Conservation (phyloP, 2,113 vertebrate genomes). For the Prolemur simus region DNA sequence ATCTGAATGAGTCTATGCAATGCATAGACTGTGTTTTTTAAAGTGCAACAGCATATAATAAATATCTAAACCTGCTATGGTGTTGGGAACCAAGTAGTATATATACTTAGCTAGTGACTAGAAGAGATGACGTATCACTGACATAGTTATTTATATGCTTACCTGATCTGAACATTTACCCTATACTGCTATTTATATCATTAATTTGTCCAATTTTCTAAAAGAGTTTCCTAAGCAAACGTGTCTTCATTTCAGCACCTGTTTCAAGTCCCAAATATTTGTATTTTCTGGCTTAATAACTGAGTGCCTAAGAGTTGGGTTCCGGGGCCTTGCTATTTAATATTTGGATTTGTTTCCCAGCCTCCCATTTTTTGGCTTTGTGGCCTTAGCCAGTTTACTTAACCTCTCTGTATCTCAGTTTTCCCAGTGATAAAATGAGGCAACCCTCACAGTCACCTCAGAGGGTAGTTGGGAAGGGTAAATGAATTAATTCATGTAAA, state of each 20-base stretch:
- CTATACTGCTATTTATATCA: neutral
- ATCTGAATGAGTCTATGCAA: neutral
- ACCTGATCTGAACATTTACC: neutral
- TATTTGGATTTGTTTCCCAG: neutral
- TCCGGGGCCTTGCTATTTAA: neutral
- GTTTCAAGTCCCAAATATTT: neutral
- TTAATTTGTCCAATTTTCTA: neutral
- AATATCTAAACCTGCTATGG: neutral
- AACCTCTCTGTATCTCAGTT: neutral
- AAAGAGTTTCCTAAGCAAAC: conserved; percentile 31
- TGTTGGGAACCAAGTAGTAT: neutral
- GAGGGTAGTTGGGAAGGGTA: neutral
- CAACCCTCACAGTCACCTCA: neutral
- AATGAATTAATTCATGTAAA: neutral
- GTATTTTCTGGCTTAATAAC: neutral
- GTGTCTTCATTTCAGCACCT: neutral
- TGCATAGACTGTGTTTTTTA: neutral
- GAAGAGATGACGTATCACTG: neutral
- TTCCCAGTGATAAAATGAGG: neutral
- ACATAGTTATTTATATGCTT: neutral
- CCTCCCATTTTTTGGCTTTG: neutral
- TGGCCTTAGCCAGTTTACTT: neutral
- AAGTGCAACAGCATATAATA: neutral
- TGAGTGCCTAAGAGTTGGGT: neutral
- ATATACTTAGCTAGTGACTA: neutral